Conservation (phyloP, 2,797 vertebrate genomes). For the Tauraco hartlaubi region DNA sequence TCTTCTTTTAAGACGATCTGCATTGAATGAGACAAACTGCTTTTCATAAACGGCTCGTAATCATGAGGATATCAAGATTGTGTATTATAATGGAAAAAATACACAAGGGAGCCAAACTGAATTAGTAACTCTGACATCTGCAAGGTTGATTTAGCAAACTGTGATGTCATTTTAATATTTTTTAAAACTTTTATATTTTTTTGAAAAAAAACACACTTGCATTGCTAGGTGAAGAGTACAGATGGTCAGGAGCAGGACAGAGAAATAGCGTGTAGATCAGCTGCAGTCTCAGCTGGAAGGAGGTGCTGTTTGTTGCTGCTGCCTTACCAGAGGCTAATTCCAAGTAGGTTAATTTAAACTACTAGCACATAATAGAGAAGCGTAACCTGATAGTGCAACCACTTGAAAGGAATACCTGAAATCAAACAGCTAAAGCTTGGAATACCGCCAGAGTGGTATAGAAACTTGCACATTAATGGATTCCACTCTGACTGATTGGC, state of each 20-base stretch:
- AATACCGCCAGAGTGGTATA: not conserved
- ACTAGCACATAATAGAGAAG: not conserved
- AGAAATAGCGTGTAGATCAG: not conserved
- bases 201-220: not conserved
- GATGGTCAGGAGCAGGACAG: not conserved
- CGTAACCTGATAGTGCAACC: not conserved
- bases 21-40: not conserved
- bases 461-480: not conserved
- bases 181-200: not conserved
- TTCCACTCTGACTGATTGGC: not conserved
- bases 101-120: not conserved
- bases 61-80: not conserved
- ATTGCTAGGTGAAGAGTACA: not conserved
- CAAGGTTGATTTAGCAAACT: not conserved
- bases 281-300: not conserved
- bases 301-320: not conserved
- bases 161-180: not conserved
- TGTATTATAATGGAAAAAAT: not conserved
- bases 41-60: not conserved
- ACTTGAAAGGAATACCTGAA: slow-evolving; percentile 25
- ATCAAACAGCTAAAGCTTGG: not conserved
- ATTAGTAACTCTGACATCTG: not conserved
- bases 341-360: not conserved
- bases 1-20: not conserved
- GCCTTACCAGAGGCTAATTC: not conserved